phyloP scores from a whole-genome alignment of 2,888 invertebrate genomes.

The Trypoxylon attenuatum region DNA sequence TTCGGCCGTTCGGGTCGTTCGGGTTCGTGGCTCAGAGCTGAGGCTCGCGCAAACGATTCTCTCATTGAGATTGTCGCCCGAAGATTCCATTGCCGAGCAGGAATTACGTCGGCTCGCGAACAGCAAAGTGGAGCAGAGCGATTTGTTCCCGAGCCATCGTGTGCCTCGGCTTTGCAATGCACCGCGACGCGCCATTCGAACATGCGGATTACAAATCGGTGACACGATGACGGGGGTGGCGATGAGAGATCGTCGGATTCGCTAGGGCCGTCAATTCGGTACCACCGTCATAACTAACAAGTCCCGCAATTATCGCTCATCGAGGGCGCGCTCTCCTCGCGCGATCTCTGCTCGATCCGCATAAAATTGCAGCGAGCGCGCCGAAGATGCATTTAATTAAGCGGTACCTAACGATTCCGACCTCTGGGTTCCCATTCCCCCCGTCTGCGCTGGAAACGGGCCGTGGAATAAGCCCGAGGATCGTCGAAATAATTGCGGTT shows the following conservation, averaged over 20 bases:
- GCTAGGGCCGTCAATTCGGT: background rate
- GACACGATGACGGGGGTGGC: too few relatives aligned
- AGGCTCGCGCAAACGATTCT: background rate
- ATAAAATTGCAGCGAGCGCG: slow-evolving; percentile 25
- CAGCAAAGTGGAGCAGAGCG: background rate
- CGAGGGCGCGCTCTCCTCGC: background rate
- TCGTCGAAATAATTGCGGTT: slow-evolving; percentile 53
- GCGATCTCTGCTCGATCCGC: background rate
- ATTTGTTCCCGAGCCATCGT: background rate
- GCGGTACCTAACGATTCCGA: slow-evolving; percentile 58
- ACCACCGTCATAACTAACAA: background rate
- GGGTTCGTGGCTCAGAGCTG: too few relatives aligned
- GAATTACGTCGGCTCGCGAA: background rate
- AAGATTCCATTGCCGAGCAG: background rate
- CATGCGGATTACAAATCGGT: background rate
- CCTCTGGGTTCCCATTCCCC: slow-evolving; percentile 42
- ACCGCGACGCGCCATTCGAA: background rate
- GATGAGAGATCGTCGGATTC: background rate
- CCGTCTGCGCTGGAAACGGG: slow-evolving; percentile 25
- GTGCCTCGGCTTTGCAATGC: background rate
- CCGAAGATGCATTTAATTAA: slow-evolving; percentile 69
- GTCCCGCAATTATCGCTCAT: background rate
- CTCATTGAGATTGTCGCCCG: background rate
- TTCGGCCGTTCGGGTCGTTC: too few relatives aligned
- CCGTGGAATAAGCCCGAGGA: slow-evolving; percentile 36